phyloP scores from a whole-genome alignment of 2,797 vertebrate species.

The Otolemur crassicaudatus region DNA sequence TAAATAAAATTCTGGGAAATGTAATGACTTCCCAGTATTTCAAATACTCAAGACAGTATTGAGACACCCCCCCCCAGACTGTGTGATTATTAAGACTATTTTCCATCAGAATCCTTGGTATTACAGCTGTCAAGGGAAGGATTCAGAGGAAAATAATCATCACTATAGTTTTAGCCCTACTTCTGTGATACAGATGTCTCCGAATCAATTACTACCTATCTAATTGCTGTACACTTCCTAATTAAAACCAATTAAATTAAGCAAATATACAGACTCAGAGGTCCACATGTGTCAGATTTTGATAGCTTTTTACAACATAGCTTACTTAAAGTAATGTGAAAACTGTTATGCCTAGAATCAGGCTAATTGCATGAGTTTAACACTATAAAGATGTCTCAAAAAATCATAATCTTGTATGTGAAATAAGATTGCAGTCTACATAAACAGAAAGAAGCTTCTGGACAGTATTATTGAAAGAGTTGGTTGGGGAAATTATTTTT shows the following conservation, averaged over 20 bases:
- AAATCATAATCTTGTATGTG: not conserved
- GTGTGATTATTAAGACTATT: not conserved
- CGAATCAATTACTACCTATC: conserved; percentile 44
- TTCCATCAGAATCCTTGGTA: not conserved
- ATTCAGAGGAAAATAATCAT: conserved; percentile 27
- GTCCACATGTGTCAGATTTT: conserved; percentile 6
- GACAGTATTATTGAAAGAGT: not conserved
- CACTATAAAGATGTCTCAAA: not conserved
- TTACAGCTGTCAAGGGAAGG: not conserved
- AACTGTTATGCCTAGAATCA: not conserved
- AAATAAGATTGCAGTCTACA: not conserved
- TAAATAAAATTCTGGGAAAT: not conserved
- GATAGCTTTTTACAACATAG: conserved; percentile 35
- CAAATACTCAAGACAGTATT: not conserved
- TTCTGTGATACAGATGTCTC: conserved; percentile 43
- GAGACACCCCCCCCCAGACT: not conserved
- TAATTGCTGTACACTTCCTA: not conserved
- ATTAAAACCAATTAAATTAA: conserved; percentile 53
- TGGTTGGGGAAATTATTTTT: not conserved
- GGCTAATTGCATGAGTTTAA: not conserved
- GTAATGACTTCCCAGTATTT: conserved; percentile 6
- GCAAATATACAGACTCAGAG: not conserved
- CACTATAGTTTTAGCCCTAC: not conserved
- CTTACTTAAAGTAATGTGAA: conserved; percentile 39
- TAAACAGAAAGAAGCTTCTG: not conserved